Evolutionary conservation across 2,113 vertebrate genomes (phyloP).

Genomic region (Periophthalmus modestus): DNA sequence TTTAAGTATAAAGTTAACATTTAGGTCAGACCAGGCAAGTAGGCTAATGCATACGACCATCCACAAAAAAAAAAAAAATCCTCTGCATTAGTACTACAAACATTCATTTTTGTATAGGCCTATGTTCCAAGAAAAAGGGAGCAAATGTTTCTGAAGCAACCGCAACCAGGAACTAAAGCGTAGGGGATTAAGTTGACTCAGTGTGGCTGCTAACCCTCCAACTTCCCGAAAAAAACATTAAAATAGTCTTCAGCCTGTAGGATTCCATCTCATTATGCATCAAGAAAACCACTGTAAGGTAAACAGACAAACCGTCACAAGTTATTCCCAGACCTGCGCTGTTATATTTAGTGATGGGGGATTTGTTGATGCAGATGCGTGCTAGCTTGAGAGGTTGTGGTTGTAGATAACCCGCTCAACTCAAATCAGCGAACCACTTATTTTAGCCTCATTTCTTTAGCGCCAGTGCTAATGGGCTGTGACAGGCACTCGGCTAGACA

Average conservation of each 20-base stretch:
- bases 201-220: constrained; percentile 43
- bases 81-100: neutral
- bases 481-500: constrained; percentile 57
- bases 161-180: constrained; percentile 53
- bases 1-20: neutral
- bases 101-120: constrained; percentile 6
- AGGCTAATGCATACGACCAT: too few relatives aligned
- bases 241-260: constrained; percentile 38
- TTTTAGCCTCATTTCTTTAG: constrained; percentile 45
- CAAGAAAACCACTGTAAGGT: constrained; percentile 25
- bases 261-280: constrained; percentile 2
- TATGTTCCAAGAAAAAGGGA: neutral
- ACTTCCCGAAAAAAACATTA: constrained; percentile 42
- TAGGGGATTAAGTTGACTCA: constrained; percentile 43
- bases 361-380: constrained; percentile 17
- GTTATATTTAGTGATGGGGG: constrained; percentile 37
- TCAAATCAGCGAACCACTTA: constrained; percentile 61
- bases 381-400: constrained; percentile 28
- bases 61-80: too few relatives aligned
- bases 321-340: constrained; percentile 13
- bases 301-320: constrained; percentile 13
- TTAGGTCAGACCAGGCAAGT: neutral
- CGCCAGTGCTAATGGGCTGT: constrained; percentile 61
- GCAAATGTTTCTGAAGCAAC: constrained; percentile 48
- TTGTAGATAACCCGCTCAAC: constrained; percentile 50